Evolutionary conservation across 2,113 vertebrate genomes (phyloP).

Genomic region (Edolisoma coerulescens): DNA sequence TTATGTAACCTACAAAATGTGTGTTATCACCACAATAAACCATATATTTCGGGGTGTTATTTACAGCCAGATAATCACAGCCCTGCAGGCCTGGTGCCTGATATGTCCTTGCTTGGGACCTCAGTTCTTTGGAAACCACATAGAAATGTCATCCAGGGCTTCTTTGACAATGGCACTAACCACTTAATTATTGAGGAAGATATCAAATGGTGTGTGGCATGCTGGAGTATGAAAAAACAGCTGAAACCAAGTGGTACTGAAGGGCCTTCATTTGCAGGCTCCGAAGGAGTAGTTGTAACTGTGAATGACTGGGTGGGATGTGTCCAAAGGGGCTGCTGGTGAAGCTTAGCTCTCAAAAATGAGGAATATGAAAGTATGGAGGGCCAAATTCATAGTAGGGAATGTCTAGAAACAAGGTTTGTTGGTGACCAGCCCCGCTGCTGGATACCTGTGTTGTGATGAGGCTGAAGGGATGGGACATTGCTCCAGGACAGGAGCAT

Average conservation of each 20-base stretch:
- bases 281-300: conserved; percentile 12
- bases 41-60: conserved; percentile 58
- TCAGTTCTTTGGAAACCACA: neutral
- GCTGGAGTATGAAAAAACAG: neutral
- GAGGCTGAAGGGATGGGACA: neutral
- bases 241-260: conserved; percentile 39
- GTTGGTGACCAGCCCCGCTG: accelerated
- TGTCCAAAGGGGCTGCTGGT: conserved; percentile 1
- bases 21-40: conserved; percentile 72
- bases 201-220: conserved; percentile 17
- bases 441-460: accelerated
- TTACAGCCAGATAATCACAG: conserved; percentile 64
- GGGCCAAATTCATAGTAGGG: neutral
- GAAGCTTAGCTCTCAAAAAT: conserved; percentile 8
- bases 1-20: conserved; percentile 67
- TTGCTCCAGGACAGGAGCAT: accelerated
- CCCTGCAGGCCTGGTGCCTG: neutral
- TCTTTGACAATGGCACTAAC: conserved; percentile 28
- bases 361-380: neutral
- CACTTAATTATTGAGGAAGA: conserved; percentile 62
- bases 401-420: neutral
- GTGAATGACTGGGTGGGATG: conserved; percentile 34
- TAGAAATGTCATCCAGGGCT: conserved; percentile 27
- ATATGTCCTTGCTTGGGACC: conserved; percentile 8
- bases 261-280: conserved; percentile 43